phyloP scores from a whole-genome alignment of 1,140 invertebrate species.

The Capitella teleta region DNA sequence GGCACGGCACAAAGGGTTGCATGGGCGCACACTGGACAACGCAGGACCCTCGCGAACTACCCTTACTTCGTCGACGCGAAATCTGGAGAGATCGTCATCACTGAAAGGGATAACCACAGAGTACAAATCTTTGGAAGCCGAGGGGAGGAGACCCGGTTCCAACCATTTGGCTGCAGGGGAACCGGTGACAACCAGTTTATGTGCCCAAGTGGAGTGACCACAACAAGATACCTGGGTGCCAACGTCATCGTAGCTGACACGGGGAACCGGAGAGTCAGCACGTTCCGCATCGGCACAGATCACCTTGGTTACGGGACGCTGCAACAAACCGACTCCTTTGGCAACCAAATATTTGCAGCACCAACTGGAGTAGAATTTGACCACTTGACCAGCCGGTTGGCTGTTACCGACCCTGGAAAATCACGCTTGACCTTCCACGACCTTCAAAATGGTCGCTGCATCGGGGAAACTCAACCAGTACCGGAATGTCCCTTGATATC shows the following conservation, averaged over 20 bases:
- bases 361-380: constrained; percentile 4
- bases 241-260: constrained; percentile 8
- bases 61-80: constrained; percentile 8
- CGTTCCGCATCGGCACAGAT: background rate
- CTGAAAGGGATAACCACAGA: constrained; percentile 7
- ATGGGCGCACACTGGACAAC: constrained; percentile 4
- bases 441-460: constrained; percentile 1
- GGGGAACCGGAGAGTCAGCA: constrained; percentile 4
- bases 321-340: constrained; percentile 3
- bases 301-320: constrained; percentile 6
- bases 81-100: constrained; percentile 4
- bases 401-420: background rate
- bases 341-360: constrained; percentile 4
- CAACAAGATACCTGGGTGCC: background rate
- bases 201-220: constrained; percentile 4
- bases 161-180: constrained; percentile 1
- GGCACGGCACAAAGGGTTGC: too few species aligned
- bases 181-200: constrained; percentile 8
- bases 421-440: constrained; percentile 6
- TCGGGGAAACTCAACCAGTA: constrained; percentile 5
- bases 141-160: constrained; percentile 6
- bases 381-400: too few species aligned
- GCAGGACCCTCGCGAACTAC: constrained; percentile 9
- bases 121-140: constrained; percentile 5
- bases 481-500: background rate